These are phyloP conservation scores for Kryphioiulus occultus DNA, from an alignment of 2,888 invertebrate species.

Conservation along the genomic window DNA sequence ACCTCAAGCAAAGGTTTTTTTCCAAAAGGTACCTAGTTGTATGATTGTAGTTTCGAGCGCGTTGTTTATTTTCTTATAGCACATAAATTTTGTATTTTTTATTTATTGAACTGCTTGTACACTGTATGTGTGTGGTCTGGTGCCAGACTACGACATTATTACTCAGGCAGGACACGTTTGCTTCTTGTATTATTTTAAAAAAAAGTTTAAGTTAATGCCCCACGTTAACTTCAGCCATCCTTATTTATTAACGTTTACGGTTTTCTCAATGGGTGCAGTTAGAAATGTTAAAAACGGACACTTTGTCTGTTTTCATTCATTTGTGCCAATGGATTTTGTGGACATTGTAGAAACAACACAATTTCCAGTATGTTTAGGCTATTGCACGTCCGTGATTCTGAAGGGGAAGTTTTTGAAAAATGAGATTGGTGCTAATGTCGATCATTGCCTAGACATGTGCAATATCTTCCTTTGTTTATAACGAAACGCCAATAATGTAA, in stretches of 20 bases:
- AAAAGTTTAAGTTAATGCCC: neutral
- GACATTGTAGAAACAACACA: neutral
- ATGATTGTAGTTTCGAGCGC: neutral
- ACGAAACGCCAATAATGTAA: neutral
- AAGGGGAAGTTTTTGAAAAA: neutral
- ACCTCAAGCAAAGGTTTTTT: neutral
- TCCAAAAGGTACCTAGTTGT: neutral
- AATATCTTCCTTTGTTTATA: neutral
- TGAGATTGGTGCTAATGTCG: neutral
- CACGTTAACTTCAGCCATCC: neutral
- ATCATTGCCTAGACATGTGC: neutral
- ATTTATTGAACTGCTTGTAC: neutral
- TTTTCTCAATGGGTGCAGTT: neutral
- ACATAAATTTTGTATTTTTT: neutral
- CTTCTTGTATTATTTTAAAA: neutral
- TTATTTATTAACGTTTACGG: neutral
- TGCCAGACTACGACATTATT: neutral
- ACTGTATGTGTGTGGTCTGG: constrained; percentile 13
- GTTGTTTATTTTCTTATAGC: neutral
- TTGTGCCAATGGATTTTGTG: neutral
- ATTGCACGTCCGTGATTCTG: neutral
- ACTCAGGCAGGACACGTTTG: constrained; percentile 6
- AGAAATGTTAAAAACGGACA: neutral
- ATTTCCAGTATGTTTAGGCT: neutral
- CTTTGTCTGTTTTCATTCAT: neutral